Conservation (phyloP, 53 echinoderm and acorn worm species). For the Apostichopus leukothele region DNA sequence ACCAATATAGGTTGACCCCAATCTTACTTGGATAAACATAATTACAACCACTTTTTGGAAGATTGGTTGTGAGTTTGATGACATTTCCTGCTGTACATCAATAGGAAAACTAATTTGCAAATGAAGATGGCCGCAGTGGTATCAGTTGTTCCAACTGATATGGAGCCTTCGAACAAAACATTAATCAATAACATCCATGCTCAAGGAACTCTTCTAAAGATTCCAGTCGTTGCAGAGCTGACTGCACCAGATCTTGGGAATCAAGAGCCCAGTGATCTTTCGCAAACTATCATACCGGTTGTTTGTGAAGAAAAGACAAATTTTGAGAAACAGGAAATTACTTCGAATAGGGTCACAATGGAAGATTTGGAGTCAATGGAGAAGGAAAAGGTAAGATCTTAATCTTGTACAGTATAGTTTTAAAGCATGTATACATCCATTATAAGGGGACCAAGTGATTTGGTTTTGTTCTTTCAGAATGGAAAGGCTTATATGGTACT, state of each 20-base stretch:
- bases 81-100: background rate
- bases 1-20: no score
- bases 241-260: slow-evolving; percentile 5
- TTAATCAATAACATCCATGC: slow-evolving; percentile 1
- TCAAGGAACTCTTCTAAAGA: slow-evolving; percentile 26
- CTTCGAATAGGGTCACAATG: background rate
- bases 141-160: slow-evolving; percentile 29
- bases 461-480: no score
- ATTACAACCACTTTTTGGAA: no score
- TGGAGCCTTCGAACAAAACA: slow-evolving; percentile 23
- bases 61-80: no score
- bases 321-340: slow-evolving; percentile 20
- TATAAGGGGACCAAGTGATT: no score
- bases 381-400: slow-evolving; percentile 17
- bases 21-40: no score
- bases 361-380: slow-evolving; percentile 10
- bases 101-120: background rate
- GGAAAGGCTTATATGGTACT: no score
- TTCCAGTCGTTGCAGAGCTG: slow-evolving; percentile 28
- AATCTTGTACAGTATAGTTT: no score
- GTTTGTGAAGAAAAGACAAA: background rate
- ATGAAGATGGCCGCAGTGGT: slow-evolving; percentile 40
- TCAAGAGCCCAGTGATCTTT: background rate
- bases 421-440: no score
- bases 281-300: background rate